A percentile compares a stretch with the other conserved stretches of the same genome.
Conservation (phyloP, 2,888 invertebrate genomes). For the Drosophila imparisetae region DNA sequence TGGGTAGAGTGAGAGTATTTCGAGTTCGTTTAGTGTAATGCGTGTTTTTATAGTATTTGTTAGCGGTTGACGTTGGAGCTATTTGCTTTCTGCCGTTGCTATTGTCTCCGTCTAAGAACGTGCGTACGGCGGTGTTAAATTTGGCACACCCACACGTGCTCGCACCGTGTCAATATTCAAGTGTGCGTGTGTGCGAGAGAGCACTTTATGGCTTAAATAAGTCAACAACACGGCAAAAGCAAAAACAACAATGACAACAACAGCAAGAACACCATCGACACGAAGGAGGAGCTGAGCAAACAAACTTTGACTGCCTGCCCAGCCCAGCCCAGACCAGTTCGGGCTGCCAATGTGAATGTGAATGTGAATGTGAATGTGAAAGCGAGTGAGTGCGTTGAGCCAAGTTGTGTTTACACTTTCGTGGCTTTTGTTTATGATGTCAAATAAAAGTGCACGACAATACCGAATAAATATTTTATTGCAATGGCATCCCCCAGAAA, state of each 20-base stretch:
- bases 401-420: conserved; percentile 81
- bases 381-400: conserved; percentile 47
- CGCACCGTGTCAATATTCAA: conserved; percentile 64
- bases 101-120: conserved; percentile 57
- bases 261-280: conserved; percentile 22
- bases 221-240: conserved; percentile 71
- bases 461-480: conserved; percentile 82
- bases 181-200: conserved; percentile 51
- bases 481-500: conserved; percentile 63
- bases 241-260: conserved; percentile 14
- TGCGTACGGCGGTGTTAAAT: conserved; percentile 78
- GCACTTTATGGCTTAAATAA: conserved; percentile 81
- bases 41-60: conserved; percentile 33
- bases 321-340: conserved; percentile 8
- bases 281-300: conserved; percentile 41
- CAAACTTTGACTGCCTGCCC: conserved; percentile 50
- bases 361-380: conserved; percentile 1
- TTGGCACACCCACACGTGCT: conserved; percentile 73
- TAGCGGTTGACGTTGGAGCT: conserved; percentile 41
- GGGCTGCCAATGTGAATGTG: conserved; percentile 20
- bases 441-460: conserved; percentile 82
- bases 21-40: conserved; percentile 21
- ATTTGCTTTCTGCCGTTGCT: conserved; percentile 43
- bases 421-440: conserved; percentile 81
- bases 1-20: conserved; percentile 19